phyloP scores from a whole-genome alignment of 2,888 invertebrate genomes.

The Epistrophe grossulariae region DNA sequence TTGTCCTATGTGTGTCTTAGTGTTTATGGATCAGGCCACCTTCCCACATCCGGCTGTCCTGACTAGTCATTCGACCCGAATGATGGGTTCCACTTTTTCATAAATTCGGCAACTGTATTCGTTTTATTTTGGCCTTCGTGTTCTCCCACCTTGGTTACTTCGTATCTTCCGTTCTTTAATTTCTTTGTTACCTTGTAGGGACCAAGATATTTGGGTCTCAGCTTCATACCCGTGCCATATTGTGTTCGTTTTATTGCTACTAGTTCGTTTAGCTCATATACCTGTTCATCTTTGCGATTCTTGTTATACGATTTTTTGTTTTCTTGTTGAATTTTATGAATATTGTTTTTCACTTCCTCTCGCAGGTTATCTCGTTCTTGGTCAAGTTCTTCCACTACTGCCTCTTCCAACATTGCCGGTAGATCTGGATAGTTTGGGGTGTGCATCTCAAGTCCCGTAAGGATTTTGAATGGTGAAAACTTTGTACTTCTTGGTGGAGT shows the following conservation, averaged over 20 bases:
- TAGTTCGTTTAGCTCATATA: not conserved
- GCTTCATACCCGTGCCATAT: conserved; percentile 16
- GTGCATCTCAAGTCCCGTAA: no score
- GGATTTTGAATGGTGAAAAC: no score
- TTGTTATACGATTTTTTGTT: conserved; percentile 1
- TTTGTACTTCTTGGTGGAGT: no score
- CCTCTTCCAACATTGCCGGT: not conserved
- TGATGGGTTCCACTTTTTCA: conserved; percentile 19
- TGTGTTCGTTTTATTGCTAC: conserved; percentile 22
- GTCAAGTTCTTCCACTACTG: conserved; percentile 3
- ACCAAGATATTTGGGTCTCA: conserved; percentile 35
- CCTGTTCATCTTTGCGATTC: not conserved
- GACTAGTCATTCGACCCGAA: conserved; percentile 8
- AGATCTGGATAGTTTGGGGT: not conserved
- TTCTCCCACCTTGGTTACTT: conserved; percentile 29
- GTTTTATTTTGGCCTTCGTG: conserved; percentile 26
- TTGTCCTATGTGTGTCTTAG: no score
- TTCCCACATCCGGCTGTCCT: conserved; percentile 10
- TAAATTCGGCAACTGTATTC: conserved; percentile 14
- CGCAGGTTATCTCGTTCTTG: conserved; percentile 5
- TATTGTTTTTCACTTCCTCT: conserved; percentile 6
- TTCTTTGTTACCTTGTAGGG: conserved; percentile 33
- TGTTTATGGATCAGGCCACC: no score
- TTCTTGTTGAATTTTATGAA: conserved; percentile 8
- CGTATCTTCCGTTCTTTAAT: conserved; percentile 17